A percentile compares a stretch with the other conserved stretches of the same genome.
Evolutionary conservation across 2,113 vertebrate species (phyloP).

Genomic region (Leiothrix lutea): DNA sequence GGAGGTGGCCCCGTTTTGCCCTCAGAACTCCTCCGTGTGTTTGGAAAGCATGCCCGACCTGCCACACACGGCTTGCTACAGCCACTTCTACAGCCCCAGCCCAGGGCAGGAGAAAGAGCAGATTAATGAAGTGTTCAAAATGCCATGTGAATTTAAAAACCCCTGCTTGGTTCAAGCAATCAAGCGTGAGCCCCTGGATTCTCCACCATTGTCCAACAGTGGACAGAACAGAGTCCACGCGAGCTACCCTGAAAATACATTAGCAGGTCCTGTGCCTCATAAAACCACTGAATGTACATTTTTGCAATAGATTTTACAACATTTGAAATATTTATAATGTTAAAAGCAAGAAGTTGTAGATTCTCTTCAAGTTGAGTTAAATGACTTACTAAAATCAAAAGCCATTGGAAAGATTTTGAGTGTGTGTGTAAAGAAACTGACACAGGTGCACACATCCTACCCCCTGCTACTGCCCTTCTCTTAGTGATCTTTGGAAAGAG

Average conservation of each 20-base stretch:
- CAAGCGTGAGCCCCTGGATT: slow-evolving; percentile 90
- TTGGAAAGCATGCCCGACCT: slow-evolving; percentile 70
- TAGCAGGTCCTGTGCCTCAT: slow-evolving; percentile 58
- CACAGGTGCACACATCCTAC: background rate
- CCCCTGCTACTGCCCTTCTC: background rate
- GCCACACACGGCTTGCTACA: slow-evolving; percentile 69
- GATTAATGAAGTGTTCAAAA: slow-evolving; percentile 71
- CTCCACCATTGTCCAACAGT: slow-evolving; percentile 73
- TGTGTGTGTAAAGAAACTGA: background rate
- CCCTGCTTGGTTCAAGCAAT: slow-evolving; percentile 81
- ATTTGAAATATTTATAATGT: slow-evolving; percentile 41
- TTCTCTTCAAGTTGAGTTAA: slow-evolving; percentile 25
- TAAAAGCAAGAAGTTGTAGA: slow-evolving; percentile 28
- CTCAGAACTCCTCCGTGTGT: slow-evolving; percentile 74
- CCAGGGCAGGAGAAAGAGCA: slow-evolving; percentile 74
- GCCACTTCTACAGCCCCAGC: slow-evolving; percentile 64
- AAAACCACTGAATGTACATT: slow-evolving; percentile 73
- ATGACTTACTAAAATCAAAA: slow-evolving; percentile 6
- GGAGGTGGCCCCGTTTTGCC: slow-evolving; percentile 71
- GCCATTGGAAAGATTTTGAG: background rate
- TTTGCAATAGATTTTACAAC: slow-evolving; percentile 72
- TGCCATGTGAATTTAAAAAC: slow-evolving; percentile 78
- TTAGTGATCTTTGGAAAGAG: background rate
- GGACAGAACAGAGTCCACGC: slow-evolving; percentile 66
- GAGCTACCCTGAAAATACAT: slow-evolving; percentile 71